Conservation (phyloP, 2,888 invertebrate species). For the Orchesellides sinensis region DNA sequence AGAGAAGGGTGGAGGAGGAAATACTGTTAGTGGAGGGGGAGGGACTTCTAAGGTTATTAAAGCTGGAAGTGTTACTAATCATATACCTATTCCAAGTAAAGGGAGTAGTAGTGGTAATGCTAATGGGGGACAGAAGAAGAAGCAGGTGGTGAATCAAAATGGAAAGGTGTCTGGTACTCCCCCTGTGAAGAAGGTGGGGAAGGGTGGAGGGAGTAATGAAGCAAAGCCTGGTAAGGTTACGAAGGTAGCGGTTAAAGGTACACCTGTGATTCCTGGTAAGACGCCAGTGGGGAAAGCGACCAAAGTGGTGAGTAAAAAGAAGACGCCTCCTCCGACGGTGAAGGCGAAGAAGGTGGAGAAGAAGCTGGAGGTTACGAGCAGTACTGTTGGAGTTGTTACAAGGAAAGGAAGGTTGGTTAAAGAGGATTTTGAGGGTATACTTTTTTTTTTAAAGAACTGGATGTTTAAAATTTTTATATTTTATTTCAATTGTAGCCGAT, state of each 20-base stretch:
- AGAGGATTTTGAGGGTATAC: too few species aligned
- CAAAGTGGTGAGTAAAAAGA: constrained; percentile 22
- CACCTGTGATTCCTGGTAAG: not conserved
- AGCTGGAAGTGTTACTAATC: not conserved
- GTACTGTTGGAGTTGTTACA: constrained; percentile 41
- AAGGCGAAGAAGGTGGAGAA: constrained; percentile 42
- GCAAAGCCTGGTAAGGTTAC: constrained; percentile 19
- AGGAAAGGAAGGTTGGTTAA: constrained; percentile 39
- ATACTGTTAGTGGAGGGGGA: too few species aligned
- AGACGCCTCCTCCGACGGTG: constrained; percentile 26
- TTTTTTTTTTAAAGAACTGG: too few species aligned
- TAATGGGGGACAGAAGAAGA: constrained; percentile 30
- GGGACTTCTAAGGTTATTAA: not conserved
- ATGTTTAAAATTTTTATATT: not conserved
- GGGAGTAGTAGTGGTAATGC: constrained; percentile 20
- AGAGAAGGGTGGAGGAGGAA: not conserved
- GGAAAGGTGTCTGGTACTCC: constrained; percentile 14
- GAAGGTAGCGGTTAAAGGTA: constrained; percentile 31
- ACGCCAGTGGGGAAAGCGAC: constrained; percentile 39
- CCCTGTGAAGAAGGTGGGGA: constrained; percentile 38
- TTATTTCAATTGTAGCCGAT: constrained; percentile 37
- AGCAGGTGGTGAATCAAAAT: constrained; percentile 33
- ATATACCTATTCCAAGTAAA: not conserved
- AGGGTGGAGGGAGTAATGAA: constrained; percentile 12
- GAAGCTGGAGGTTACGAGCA: constrained; percentile 55